Evolutionary conservation across 2,113 vertebrate species (phyloP).

Genomic region (Mormyrus iriodes): DNA sequence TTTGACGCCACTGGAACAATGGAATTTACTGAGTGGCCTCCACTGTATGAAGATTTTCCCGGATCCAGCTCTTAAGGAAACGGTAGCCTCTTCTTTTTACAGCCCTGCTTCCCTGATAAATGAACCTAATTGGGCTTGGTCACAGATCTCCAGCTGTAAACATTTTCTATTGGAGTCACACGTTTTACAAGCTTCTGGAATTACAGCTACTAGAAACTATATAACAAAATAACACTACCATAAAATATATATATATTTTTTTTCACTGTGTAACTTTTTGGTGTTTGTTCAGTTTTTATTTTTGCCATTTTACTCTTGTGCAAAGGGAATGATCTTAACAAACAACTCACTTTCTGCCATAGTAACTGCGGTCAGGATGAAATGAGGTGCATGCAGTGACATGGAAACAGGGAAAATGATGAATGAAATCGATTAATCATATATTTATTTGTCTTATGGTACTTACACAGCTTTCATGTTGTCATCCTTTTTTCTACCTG

Average conservation of each 20-base stretch:
- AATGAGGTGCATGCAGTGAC: neutral
- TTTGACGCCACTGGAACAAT: slow-evolving; percentile 36
- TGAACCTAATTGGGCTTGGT: slow-evolving; percentile 32
- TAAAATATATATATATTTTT: slow-evolving; percentile 39
- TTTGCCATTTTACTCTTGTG: slow-evolving; percentile 6
- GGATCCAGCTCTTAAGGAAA: slow-evolving; percentile 39
- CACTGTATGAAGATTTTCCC: slow-evolving; percentile 36
- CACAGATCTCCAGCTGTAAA: slow-evolving; percentile 31
- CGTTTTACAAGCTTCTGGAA: slow-evolving; percentile 27
- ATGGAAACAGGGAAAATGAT: neutral
- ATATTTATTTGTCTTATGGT: neutral
- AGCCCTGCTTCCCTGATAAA: slow-evolving; percentile 30
- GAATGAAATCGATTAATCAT: neutral
- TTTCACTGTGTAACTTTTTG: slow-evolving; percentile 22
- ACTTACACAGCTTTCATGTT: neutral
- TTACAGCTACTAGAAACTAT: slow-evolving; percentile 23
- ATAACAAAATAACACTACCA: slow-evolving; percentile 31
- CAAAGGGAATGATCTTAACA: neutral
- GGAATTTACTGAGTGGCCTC: slow-evolving; percentile 32
- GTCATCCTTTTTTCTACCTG: neutral
- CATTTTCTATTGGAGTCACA: slow-evolving; percentile 34
- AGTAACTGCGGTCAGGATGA: neutral
- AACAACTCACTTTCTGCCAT: neutral
- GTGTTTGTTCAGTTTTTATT: slow-evolving; percentile 5
- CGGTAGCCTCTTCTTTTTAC: slow-evolving; percentile 29